A percentile compares a stretch with the other conserved stretches of the same genome.
Conservation (phyloP, 2,113 vertebrate genomes). For the Ascaphus truei region DNA sequence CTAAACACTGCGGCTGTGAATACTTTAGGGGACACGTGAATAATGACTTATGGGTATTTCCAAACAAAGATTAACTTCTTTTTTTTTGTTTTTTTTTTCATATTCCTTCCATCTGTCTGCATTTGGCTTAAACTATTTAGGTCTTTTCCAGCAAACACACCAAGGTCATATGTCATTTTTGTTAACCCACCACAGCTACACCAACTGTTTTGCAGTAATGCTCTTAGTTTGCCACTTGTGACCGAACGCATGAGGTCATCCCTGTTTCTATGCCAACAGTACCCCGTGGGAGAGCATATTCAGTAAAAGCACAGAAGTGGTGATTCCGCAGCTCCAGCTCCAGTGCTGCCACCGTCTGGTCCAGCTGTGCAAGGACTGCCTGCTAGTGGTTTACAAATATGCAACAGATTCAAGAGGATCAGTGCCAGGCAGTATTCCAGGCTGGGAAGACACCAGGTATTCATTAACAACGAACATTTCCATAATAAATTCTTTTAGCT, state of each 20-base stretch:
- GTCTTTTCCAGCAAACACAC: conserved; percentile 23
- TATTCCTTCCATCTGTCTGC: conserved; percentile 27
- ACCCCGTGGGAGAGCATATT: conserved; percentile 91
- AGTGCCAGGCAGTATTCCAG: conserved; percentile 70
- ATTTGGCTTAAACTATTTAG: conserved; percentile 31
- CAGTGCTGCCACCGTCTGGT: conserved; percentile 91
- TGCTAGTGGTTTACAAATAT: conserved; percentile 93
- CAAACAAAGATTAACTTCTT: conserved; percentile 40
- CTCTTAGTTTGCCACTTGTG: conserved; percentile 43
- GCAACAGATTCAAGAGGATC: conserved; percentile 81
- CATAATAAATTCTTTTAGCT: background rate
- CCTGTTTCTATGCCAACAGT: conserved; percentile 63
- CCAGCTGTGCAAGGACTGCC: conserved; percentile 90
- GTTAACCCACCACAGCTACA: conserved; percentile 37
- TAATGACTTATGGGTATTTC: conserved; percentile 34
- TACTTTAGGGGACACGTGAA: conserved; percentile 28
- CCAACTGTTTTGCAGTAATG: conserved; percentile 40
- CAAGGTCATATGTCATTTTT: conserved; percentile 36
- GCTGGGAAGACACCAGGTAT: conserved; percentile 92
- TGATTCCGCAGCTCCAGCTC: conserved; percentile 79
- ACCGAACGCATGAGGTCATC: conserved; percentile 36
- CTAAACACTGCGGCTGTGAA: conserved; percentile 20
- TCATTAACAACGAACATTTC: background rate
- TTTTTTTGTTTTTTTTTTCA: conserved; percentile 40
- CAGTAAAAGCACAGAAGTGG: conserved; percentile 80